phyloP scores from a whole-genome alignment of 1,140 invertebrate species.

The Penaeus vannamei region DNA sequence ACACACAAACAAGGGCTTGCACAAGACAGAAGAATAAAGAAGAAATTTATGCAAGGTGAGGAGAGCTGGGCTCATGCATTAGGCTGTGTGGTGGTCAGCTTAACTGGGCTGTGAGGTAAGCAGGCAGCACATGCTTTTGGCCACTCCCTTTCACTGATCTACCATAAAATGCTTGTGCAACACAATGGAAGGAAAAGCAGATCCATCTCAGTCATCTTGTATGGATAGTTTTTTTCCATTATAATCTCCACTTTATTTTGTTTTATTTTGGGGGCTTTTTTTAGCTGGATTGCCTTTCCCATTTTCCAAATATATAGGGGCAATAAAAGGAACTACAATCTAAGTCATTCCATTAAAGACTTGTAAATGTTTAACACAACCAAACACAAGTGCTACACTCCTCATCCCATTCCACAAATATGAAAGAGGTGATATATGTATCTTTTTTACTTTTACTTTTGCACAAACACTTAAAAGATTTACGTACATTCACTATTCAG shows the following conservation, averaged over 20 bases:
- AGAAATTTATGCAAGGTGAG: conserved; percentile 9
- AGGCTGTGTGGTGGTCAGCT: conserved; percentile 19
- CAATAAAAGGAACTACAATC: too few species aligned
- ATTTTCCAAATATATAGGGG: conserved; percentile 35
- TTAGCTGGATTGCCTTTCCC: conserved; percentile 54
- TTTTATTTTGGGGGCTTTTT: not conserved
- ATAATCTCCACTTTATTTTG: too few species aligned
- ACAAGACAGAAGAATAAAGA: not conserved
- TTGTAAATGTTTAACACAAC: too few species aligned
- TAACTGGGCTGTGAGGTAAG: conserved; percentile 57
- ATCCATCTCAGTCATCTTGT: not conserved
- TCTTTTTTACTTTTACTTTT: too few species aligned
- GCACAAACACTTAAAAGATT: too few species aligned
- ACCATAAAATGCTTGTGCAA: conserved; percentile 59
- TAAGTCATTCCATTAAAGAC: too few species aligned
- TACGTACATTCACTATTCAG: too few species aligned
- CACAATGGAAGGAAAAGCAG: conserved; percentile 61
- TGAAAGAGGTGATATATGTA: too few species aligned
- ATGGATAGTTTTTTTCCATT: too few species aligned
- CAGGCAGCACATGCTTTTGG: conserved; percentile 63
- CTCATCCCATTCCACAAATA: too few species aligned
- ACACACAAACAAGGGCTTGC: conserved; percentile 4
- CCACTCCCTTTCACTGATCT: conserved; percentile 63
- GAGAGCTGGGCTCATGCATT: not conserved
- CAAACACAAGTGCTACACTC: too few species aligned